Base-by-base conservation (phyloP, 2,113 vertebrate genomes). In the Dromaius novaehollandiae region DNA sequence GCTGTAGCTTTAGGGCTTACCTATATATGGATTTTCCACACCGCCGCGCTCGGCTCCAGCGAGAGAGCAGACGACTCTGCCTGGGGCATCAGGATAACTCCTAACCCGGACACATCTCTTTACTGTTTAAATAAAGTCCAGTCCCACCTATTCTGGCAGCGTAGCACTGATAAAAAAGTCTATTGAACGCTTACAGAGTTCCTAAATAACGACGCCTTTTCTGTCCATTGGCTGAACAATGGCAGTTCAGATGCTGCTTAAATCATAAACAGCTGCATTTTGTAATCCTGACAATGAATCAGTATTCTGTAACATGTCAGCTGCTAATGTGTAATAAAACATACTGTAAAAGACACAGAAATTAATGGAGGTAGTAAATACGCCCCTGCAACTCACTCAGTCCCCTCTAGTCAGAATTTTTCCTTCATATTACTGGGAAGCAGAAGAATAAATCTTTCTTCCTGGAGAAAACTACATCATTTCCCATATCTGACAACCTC, bases 381-480 rank as follows among this genome's bases (percentile, higher is more conserved):
- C 11, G 8, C 36, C 32, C 12, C 53, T 78, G 55, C 44, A 95
- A 63, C 61, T 91, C 51, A 13, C 64, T 89, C 61, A 30, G 28
- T 63, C 38, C 77, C 36, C 26, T 74, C 30, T 24, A 46, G 65
- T 48, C 38, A 79, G 56, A 71, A n/a, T 38, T 91, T 94, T 95
- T 77, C 48, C 53, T 93, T 91, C 22, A 7, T 58, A 20, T 58
- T 87, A 73, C 40, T 36, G n/a, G 34, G 28, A 94, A 9, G 32
- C 9, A 58, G 91, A 89, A 95, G 77, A 93, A 93, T 61, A 40
- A 66, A 69, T 83, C n/a, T 74, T 12, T 48, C 50, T 73, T 88
- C 44, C 82, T 85, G 58, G 91, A 86, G 63, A 58, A 85, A 94
- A 46, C 5, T 14, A 3, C 81, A 25, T 56, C 32, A 15, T 21